These are phyloP conservation scores for Lycophotia porphyrea DNA, from an alignment of 2,888 invertebrate species.

Conservation along the genomic window DNA sequence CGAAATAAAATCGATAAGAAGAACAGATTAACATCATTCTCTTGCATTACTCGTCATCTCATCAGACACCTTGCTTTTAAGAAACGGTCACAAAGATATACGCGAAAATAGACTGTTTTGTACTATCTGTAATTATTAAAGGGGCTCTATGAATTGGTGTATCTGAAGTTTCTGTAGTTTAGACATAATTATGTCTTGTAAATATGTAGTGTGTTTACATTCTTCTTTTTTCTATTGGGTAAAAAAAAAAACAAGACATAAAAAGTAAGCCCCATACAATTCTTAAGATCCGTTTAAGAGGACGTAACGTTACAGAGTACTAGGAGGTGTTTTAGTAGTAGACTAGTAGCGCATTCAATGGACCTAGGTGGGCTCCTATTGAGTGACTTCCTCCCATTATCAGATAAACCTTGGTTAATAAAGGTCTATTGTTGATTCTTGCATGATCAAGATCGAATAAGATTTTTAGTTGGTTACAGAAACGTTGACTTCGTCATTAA, in stretches of 20 bases:
- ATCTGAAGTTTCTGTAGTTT: not conserved
- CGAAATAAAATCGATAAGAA: no score
- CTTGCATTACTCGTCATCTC: no score
- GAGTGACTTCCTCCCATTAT: conserved; percentile 50
- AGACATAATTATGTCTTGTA: no score
- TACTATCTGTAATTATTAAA: no score
- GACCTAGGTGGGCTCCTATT: conserved; percentile 26
- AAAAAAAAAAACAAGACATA: not conserved
- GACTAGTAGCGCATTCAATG: conserved; percentile 9
- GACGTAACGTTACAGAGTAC: not conserved
- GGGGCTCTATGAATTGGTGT: not conserved
- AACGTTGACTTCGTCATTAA: not conserved
- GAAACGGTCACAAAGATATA: no score
- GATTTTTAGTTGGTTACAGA: not conserved
- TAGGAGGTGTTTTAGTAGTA: not conserved
- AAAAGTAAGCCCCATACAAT: not conserved
- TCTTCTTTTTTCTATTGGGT: not conserved
- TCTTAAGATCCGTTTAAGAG: not conserved
- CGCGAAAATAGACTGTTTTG: no score
- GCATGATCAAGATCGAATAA: not conserved
- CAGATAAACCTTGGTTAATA: conserved; percentile 36
- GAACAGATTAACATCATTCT: no score
- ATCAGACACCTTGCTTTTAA: no score
- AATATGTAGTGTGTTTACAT: no score
- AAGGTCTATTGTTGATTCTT: conserved; percentile 23